Percentiles rank a stretch among this genome's conserved stretches.
phyloP scores from a whole-genome alignment of 2,888 invertebrate species.

The Nemapogon koenigi region DNA sequence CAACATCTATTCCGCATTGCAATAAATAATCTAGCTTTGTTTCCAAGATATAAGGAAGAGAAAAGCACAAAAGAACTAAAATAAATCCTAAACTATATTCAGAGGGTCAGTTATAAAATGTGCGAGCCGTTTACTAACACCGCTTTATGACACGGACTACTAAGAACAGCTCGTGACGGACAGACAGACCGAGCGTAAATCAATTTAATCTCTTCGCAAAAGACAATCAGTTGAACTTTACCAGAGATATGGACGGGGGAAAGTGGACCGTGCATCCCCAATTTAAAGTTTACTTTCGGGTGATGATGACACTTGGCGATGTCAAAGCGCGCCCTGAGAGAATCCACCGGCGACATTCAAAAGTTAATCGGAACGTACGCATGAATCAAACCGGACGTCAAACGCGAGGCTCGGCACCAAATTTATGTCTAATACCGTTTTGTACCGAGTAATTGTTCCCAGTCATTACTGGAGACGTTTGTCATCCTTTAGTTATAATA shows the following conservation, averaged over 20 bases:
- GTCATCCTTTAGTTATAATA: no score
- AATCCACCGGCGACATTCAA: no score
- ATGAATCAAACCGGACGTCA: constrained; percentile 41
- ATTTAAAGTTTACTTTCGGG: no score
- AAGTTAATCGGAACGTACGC: constrained; percentile 18
- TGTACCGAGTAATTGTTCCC: constrained; percentile 41
- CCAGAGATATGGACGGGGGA: no score
- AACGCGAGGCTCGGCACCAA: constrained; percentile 19
- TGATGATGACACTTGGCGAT: no score
- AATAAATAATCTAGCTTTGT: no score
- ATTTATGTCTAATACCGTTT: constrained; percentile 41
- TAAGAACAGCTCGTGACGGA: constrained; percentile 40
- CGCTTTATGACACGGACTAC: constrained; percentile 43
- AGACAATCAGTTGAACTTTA: constrained; percentile 58
- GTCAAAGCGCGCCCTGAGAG: constrained; percentile 6
- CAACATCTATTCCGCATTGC: no score
- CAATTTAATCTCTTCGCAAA: constrained; percentile 47
- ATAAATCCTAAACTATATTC: constrained; percentile 3
- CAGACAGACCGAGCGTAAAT: constrained; percentile 47
- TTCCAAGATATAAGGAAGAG: no score
- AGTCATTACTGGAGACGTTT: no score
- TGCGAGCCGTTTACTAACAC: no score
- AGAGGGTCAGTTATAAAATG: constrained; percentile 5
- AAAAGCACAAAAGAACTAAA: no score
- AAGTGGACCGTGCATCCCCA: no score